Percentiles rank a stretch among this genome's conserved stretches.
phyloP scores from a whole-genome alignment of 2,797 vertebrate species.

The Austrolebias charrua region DNA sequence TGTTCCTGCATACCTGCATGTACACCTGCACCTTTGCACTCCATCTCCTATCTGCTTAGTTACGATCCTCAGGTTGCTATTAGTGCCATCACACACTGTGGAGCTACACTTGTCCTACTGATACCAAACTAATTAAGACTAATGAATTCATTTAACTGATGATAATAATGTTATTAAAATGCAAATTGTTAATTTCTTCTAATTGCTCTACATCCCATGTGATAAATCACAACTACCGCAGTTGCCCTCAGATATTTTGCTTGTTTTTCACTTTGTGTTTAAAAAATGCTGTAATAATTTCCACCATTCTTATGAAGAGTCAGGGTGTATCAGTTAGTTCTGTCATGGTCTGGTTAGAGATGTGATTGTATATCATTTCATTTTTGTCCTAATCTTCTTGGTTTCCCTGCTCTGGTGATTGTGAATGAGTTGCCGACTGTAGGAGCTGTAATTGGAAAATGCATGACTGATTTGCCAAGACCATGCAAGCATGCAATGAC shows the following conservation, averaged over 20 bases:
- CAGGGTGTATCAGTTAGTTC: conserved; percentile 27
- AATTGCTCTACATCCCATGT: conserved; percentile 91
- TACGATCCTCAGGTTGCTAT: conserved; percentile 60
- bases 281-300: conserved; percentile 19
- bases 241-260: conserved; percentile 29
- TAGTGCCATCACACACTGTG: conserved; percentile 76
- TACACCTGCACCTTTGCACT: not conserved
- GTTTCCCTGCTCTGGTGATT: conserved; percentile 60
- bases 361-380: conserved; percentile 60
- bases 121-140: conserved; percentile 93
- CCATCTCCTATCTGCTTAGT: conserved; percentile 23
- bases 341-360: conserved; percentile 61
- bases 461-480: conserved; percentile 62
- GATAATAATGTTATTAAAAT: conserved; percentile 98
- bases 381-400: conserved; percentile 67
- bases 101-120: conserved; percentile 79
- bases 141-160: conserved; percentile 93
- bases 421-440: conserved; percentile 55
- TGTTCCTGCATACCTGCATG: not conserved
- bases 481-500: conserved; percentile 36
- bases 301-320: conserved; percentile 17
- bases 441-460: conserved; percentile 72
- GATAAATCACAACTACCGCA: conserved; percentile 83
- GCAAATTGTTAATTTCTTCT: conserved; percentile 93
- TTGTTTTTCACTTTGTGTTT: conserved; percentile 14